Base-by-base conservation (phyloP, 2,888 invertebrate genomes). In the Melitaea athalia region DNA sequence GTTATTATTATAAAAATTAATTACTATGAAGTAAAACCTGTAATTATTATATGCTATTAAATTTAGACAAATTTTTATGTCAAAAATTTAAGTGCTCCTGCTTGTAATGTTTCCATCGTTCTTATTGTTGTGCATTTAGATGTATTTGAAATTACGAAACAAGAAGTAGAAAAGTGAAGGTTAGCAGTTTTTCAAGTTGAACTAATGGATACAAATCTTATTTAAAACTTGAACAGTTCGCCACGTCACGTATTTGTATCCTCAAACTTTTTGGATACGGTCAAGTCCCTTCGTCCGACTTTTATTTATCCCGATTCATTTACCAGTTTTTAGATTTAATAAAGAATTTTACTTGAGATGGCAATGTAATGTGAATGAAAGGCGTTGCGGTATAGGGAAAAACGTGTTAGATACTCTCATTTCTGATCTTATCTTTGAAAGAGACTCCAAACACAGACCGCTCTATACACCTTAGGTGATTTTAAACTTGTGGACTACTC, bases 201-300 rank as follows among this genome's bases (percentile, higher is more conserved):
- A 50, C 67, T 71, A 74, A 74, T 72, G 69, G 71, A 70, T 62
- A 68, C 68, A 70, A 67, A 74, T 74, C 66, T 69, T 67, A 68
- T 72, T 74, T 71, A 74, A 74, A 74, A 74, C 65, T 74, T 71
- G 67, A 61, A 65, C 64, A 63, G 72, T 65, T 69, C 45, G 63
- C 69, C 70, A 49, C 63, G 61, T 69, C 69, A 74, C 72, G 71
- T 68, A 65, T 47, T 47, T 71, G 43, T 63, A 55, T 24, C 57
- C 49, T 55, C 7, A 14, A 68, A 57, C 63, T 67, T 71, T 70
- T 64, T 63, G 49, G 43, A 45, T 50, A 42, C 52, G 63, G 47
- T 60, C 55, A 45, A 49, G 53, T n/a, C 49, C n/a, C 59, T 64
- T 67, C 55, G 59, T 64, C 53, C 60, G 53, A 38, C 59, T 60